A percentile compares a stretch with the other conserved stretches of the same genome.
phyloP scores from a whole-genome alignment of 2,113 vertebrate species.

The Peromyscus leucopus region DNA sequence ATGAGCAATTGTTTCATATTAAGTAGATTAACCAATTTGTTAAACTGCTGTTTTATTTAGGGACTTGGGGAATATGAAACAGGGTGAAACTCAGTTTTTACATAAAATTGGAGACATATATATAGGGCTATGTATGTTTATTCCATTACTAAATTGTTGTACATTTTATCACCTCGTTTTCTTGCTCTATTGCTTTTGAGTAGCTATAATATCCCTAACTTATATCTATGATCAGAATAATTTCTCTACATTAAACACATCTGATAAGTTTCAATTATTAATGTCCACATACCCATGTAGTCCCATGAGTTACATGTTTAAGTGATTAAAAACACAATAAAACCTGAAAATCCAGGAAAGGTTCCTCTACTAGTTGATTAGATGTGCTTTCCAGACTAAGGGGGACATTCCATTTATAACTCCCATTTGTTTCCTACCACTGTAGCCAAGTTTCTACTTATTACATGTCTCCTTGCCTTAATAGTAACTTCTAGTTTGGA shows the following conservation, averaged over 20 bases:
- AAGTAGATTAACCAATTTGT: constrained; percentile 66
- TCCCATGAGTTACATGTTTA: constrained; percentile 75
- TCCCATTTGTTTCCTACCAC: constrained; percentile 82
- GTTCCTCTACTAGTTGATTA: constrained; percentile 39
- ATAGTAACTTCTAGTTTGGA: constrained; percentile 83
- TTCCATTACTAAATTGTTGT: constrained; percentile 60
- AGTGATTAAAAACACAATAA: constrained; percentile 79
- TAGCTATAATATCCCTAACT: constrained; percentile 54
- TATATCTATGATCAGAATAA: constrained; percentile 53
- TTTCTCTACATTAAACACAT: constrained; percentile 51
- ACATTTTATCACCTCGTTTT: constrained; percentile 62
- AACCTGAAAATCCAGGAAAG: constrained; percentile 60
- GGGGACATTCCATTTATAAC: constrained; percentile 78
- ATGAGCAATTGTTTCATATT: neutral
- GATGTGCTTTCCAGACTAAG: constrained; percentile 76
- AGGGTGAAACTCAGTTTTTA: constrained; percentile 35
- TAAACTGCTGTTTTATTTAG: constrained; percentile 42
- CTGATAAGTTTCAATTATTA: constrained; percentile 70
- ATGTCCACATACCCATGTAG: constrained; percentile 1
- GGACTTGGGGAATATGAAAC: neutral
- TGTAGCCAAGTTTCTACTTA: constrained; percentile 85
- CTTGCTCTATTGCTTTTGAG: constrained; percentile 64
- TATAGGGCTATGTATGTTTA: neutral
- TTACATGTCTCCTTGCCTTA: constrained; percentile 77
- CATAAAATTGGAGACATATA: constrained; percentile 48